Evolutionary conservation across 2,888 invertebrate species (phyloP).

Genomic region (Dione vanillae): DNA sequence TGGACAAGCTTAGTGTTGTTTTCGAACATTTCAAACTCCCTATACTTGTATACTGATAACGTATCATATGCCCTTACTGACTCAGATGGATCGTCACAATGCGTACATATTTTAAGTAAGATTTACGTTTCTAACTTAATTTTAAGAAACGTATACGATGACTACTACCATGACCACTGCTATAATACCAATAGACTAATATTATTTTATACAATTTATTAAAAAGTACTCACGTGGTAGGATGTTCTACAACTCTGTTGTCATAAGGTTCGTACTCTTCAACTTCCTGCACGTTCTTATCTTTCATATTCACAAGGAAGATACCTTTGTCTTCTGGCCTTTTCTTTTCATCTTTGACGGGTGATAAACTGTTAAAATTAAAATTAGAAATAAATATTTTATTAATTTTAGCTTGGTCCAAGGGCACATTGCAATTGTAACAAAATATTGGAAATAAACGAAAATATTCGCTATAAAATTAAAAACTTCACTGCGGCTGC

Average conservation of each 20-base stretch:
- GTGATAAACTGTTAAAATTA: slow-evolving; percentile 64
- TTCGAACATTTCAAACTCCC: too few relatives aligned
- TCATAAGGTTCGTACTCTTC: slow-evolving; percentile 88
- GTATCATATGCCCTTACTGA: too few relatives aligned
- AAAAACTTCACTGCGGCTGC: neutral
- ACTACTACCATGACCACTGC: too few relatives aligned
- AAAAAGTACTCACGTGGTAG: slow-evolving; percentile 87
- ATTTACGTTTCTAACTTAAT: too few relatives aligned
- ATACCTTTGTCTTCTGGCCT: slow-evolving; percentile 69
- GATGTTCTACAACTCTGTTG: slow-evolving; percentile 87
- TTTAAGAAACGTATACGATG: too few relatives aligned
- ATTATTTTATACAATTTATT: neutral
- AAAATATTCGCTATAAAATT: neutral
- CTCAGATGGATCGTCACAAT: too few relatives aligned
- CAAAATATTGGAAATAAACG: neutral
- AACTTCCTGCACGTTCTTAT: slow-evolving; percentile 78
- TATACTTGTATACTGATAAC: too few relatives aligned
- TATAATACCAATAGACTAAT: too few relatives aligned
- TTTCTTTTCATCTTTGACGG: slow-evolving; percentile 73
- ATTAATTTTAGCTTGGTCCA: neutral
- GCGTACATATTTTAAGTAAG: too few relatives aligned
- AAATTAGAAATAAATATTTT: neutral
- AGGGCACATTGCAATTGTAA: too few relatives aligned
- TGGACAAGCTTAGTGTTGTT: neutral
- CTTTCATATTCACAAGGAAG: slow-evolving; percentile 77